Evolutionary conservation across 2,888 invertebrate genomes (phyloP).

Genomic region (Limenitis camilla): DNA sequence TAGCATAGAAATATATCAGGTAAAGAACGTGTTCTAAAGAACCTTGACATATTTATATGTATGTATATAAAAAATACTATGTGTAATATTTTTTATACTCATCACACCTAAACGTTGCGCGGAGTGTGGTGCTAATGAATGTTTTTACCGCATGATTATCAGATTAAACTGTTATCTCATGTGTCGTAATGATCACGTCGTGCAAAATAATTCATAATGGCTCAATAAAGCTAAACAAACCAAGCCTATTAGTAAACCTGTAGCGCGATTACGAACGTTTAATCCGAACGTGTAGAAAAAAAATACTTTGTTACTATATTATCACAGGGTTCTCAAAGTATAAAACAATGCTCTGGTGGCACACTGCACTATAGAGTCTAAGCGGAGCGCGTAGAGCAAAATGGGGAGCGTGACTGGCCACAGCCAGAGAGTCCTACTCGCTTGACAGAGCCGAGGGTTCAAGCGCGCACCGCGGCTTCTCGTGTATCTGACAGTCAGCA

Average conservation of each 20-base stretch:
- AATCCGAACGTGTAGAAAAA: constrained; percentile 8
- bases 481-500: constrained; percentile 32
- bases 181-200: constrained; percentile 51
- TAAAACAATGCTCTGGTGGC: constrained; percentile 53
- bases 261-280: constrained; percentile 36
- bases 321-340: constrained; percentile 34
- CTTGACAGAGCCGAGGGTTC: constrained; percentile 22
- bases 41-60: constrained; percentile 20
- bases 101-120: constrained; percentile 22
- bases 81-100: not conserved
- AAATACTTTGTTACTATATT: constrained; percentile 23
- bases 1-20: constrained; percentile 4
- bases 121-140: constrained; percentile 56
- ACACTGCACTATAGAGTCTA: constrained; percentile 45
- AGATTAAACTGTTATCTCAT: constrained; percentile 66
- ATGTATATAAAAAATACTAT: constrained; percentile 7
- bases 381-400: constrained; percentile 26
- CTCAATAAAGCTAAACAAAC: constrained; percentile 35
- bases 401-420: constrained; percentile 20
- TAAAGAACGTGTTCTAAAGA: constrained; percentile 11
- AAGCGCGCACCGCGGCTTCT: constrained; percentile 32
- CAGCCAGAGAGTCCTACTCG: constrained; percentile 19
- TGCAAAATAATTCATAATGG: constrained; percentile 32
- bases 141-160: constrained; percentile 61
- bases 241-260: constrained; percentile 48